Percentiles rank a stretch among this genome's conserved stretches.
These are phyloP conservation scores for Pterostichus niger DNA, from an alignment of 2,888 invertebrate species.

Conservation along the genomic window DNA sequence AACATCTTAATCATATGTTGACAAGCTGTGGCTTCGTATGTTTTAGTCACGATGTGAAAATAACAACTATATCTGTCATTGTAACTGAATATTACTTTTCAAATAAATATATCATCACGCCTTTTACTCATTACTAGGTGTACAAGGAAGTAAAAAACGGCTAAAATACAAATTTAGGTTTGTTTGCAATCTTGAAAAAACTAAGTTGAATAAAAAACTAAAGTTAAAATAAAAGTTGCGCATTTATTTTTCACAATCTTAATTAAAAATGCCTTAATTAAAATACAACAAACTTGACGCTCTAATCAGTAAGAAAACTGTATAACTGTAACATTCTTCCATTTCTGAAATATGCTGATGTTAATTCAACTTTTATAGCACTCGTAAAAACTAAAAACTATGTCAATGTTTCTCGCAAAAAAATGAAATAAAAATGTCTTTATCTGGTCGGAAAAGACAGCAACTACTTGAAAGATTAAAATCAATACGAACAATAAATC, in stretches of 20 bases:
- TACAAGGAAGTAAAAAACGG: too few relatives aligned
- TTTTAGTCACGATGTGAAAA: too few relatives aligned
- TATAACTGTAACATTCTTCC: slow-evolving; percentile 25
- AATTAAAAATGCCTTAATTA: slow-evolving; percentile 23
- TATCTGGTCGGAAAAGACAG: slow-evolving; percentile 19
- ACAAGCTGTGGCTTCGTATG: too few relatives aligned
- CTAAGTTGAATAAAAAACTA: background rate
- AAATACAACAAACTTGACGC: slow-evolving; percentile 43
- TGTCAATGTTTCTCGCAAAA: background rate
- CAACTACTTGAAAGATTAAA: slow-evolving; percentile 64
- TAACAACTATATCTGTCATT: too few relatives aligned
- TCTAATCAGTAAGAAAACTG: slow-evolving; percentile 36
- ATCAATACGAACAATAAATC: slow-evolving; percentile 65
- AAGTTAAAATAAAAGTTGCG: slow-evolving; percentile 4
- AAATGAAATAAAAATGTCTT: slow-evolving; percentile 30
- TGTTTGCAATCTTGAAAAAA: too few relatives aligned
- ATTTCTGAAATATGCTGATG: background rate
- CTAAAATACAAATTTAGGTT: too few relatives aligned
- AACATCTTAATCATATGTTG: too few relatives aligned
- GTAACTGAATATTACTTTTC: too few relatives aligned
- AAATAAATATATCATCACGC: too few relatives aligned
- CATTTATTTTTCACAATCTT: slow-evolving; percentile 46
- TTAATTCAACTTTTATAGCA: background rate
- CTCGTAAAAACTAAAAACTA: slow-evolving; percentile 11
- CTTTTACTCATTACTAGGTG: too few relatives aligned